phyloP scores from a whole-genome alignment of 1,140 invertebrate genomes.

The Atta texana region DNA sequence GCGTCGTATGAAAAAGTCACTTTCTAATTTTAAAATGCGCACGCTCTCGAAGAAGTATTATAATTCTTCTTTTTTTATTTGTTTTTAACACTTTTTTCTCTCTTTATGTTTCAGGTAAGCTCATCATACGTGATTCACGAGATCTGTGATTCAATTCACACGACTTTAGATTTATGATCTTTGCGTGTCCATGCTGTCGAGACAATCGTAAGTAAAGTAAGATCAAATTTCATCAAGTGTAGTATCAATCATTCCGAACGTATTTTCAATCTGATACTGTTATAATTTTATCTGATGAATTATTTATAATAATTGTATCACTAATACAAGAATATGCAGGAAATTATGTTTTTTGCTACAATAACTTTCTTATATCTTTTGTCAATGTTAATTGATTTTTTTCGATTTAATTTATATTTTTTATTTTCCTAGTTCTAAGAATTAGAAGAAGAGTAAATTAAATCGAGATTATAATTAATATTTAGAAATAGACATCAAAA shows the following conservation, averaged over 20 bases:
- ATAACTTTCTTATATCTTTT: neutral
- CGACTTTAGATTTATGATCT: slow-evolving; percentile 26
- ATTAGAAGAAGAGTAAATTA: no score
- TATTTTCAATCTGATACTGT: neutral
- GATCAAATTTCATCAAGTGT: slow-evolving; percentile 6
- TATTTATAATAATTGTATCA: neutral
- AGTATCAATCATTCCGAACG: neutral
- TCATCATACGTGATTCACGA: slow-evolving; percentile 42
- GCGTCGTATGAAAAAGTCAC: slow-evolving; percentile 57
- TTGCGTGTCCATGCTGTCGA: neutral
- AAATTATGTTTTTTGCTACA: neutral
- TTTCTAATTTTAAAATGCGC: slow-evolving; percentile 70
- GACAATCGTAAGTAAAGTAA: slow-evolving; percentile 65
- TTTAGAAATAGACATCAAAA: neutral
- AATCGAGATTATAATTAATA: no score
- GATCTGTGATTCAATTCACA: slow-evolving; percentile 47
- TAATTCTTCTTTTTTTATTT: neutral
- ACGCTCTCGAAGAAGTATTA: neutral
- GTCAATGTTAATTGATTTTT: no score
- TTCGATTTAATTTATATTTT: no score
- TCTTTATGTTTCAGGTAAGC: slow-evolving; percentile 82
- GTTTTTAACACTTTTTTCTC: slow-evolving; percentile 2
- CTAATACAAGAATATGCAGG: neutral
- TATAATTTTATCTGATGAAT: slow-evolving; percentile 3
- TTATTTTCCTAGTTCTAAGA: no score